These are phyloP conservation scores for Ginglymostoma cirratum DNA, from an alignment of 2,113 vertebrate genomes.

Conservation along the genomic window DNA sequence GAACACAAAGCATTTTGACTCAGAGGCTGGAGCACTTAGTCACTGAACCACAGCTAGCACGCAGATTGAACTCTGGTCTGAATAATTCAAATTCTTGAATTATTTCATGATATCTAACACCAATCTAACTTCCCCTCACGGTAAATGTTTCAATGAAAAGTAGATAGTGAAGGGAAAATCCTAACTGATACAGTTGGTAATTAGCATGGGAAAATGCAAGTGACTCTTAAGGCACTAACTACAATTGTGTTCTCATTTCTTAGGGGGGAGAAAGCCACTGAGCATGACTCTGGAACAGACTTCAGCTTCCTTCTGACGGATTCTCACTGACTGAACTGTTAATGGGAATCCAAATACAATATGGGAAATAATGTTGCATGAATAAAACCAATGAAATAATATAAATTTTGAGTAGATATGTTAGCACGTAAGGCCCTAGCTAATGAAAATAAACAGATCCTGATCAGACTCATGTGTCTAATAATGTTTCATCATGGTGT, in stretches of 20 bases:
- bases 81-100: too few species aligned
- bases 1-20: too few species aligned
- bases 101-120: too few species aligned
- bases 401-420: background rate
- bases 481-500: too few species aligned
- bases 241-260: slow-evolving; percentile 36
- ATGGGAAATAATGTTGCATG: background rate
- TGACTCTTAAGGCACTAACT: background rate
- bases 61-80: too few species aligned
- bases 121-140: slow-evolving; percentile 41
- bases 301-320: slow-evolving; percentile 67
- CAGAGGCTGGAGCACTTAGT: too few species aligned
- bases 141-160: background rate
- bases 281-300: slow-evolving; percentile 67
- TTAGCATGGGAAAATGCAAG: background rate
- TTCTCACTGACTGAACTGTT: background rate
- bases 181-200: background rate
- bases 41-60: too few species aligned
- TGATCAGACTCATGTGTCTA: too few species aligned
- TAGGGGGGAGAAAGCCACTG: slow-evolving; percentile 61
- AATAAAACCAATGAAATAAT: background rate
- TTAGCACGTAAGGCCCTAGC: too few species aligned
- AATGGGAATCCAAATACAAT: background rate
- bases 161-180: background rate
- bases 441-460: too few species aligned